Evolutionary conservation across 2,113 vertebrate genomes (phyloP).

Genomic region (Ardeotis arabs): DNA sequence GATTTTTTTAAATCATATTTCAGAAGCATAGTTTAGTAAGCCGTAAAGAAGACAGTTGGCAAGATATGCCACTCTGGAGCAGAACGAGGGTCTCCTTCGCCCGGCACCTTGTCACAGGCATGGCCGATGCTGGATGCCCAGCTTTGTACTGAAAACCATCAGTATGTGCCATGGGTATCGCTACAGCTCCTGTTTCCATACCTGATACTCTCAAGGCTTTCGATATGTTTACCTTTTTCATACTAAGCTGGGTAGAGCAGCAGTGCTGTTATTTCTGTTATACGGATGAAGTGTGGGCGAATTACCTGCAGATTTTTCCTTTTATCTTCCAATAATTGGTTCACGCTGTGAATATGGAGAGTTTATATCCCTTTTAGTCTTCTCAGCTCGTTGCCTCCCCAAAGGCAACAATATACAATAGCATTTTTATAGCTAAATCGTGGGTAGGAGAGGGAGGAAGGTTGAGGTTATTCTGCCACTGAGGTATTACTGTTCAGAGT

Average conservation of each 20-base stretch:
- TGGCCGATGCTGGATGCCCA: neutral
- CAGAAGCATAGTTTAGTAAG: neutral
- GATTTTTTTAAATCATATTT: neutral
- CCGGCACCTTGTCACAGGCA: neutral
- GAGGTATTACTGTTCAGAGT: neutral
- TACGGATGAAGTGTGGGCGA: neutral
- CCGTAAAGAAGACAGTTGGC: no score
- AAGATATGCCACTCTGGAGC: neutral
- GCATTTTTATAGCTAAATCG: neutral
- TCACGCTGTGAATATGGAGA: neutral
- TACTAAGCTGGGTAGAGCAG: neutral
- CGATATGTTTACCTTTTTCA: neutral
- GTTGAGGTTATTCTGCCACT: neutral
- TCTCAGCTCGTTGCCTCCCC: neutral
- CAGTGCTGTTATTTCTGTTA: neutral
- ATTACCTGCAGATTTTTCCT: neutral
- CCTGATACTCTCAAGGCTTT: neutral
- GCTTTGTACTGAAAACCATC: neutral
- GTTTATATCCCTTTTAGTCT: neutral
- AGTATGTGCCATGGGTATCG: rapidly evolving
- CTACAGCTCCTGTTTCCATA: rapidly evolving
- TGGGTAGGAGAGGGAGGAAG: neutral
- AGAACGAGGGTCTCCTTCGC: neutral
- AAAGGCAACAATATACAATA: neutral
- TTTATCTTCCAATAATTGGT: neutral